Base-by-base conservation (phyloP, 2,888 invertebrate genomes). In the Strigamia crassipes region DNA sequence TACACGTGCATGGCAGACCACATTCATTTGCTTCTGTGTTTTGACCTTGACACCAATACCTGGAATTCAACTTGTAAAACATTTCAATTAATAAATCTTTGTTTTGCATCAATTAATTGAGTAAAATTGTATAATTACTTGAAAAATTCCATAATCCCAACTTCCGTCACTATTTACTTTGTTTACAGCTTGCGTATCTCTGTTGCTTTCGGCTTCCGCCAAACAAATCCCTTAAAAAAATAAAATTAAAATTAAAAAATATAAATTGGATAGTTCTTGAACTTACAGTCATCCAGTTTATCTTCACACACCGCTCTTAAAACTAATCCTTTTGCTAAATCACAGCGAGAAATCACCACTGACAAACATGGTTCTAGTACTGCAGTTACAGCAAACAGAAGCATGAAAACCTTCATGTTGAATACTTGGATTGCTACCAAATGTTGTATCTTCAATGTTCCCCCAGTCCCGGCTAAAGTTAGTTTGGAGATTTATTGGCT, bases 91-190 rank as follows among this genome's bases (percentile, higher is more conserved):
- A 23, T n/a, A 23, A 5, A 9, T 6, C 2, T 13, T 73, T 31
- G 13, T 27, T 27, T 10, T 18, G n/a, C n/a, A n/a, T n/a, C n/a
- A n/a, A n/a, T n/a, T n/a, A n/a, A n/a, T n/a, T n/a, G n/a, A n/a
- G n/a, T n/a, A n/a, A 73, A 8, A 8, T 21, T 73, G 5, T 13
- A 27, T 13, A 73, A 18, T 27, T 80, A 80, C 80, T 23, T 80
- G 80, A 21, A 80, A 80, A n/a, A 80, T 41, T 4, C 80, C 80
- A 46, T 80, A 80, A 80, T 42, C 80, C 80, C 80, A 80, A 21
- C 46, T 46, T 5, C 80, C 80, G 18, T 80, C 23, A 23, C 5
- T 3, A 8, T 80, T 80, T 13, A 46, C 18, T 51, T n/a, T 41
- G 4, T 80, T 80, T 4, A 80, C 31, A 18, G 80, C 46, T 31